Evolutionary conservation across 2,797 vertebrate genomes (phyloP), one percentile per base, ranked within the genome.

Genomic region (Sphaeramia orbicularis): DNA sequence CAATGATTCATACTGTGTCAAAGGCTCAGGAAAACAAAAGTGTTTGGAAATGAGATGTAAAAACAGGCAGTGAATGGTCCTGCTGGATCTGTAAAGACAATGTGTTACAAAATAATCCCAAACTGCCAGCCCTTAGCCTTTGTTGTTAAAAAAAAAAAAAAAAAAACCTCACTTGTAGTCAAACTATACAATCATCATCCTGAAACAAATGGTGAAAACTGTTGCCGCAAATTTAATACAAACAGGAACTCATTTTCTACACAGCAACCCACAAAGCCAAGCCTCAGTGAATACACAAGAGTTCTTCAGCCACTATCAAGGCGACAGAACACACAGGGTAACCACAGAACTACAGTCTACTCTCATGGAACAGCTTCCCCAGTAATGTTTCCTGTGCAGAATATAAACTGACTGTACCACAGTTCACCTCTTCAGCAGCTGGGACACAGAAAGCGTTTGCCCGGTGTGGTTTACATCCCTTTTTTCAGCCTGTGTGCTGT

Each of bases 401-500:
- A 27, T 61, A 38, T 47, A 30, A 65, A 67, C 52, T 37, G 27
- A 72, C 42, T 43, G 49, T 43, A 37, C 12, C 30, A 35, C 57
- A 70, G 21, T 35, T 72, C 60, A 27, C 8, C n/a, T 36, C 35
- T 40, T 38, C 19, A 6, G 56, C 52, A 67, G 65, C 79, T 68
- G 48, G 12, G 10, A 56, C 74, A 75, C 62, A 63, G 41, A 76
- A 48, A 71, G 67, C 16, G 49, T 74, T 37, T 47, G 67, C 57
- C 52, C 65, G n/a, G 18, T 51, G 73, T 73, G 55, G 13, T 41
- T 63, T 66, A 1, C 10, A 24, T 59, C 65, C 24, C 30, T 36
- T 40, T 44, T 61, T 55, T 80, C 59, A 61, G 73, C 37, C 52
- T 53, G 66, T 37, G 55, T 65, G 70, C 71, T 42, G 84, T 87